Evolutionary conservation across 2,113 vertebrate species (phyloP).

Genomic region (Trachemys scripta): DNA sequence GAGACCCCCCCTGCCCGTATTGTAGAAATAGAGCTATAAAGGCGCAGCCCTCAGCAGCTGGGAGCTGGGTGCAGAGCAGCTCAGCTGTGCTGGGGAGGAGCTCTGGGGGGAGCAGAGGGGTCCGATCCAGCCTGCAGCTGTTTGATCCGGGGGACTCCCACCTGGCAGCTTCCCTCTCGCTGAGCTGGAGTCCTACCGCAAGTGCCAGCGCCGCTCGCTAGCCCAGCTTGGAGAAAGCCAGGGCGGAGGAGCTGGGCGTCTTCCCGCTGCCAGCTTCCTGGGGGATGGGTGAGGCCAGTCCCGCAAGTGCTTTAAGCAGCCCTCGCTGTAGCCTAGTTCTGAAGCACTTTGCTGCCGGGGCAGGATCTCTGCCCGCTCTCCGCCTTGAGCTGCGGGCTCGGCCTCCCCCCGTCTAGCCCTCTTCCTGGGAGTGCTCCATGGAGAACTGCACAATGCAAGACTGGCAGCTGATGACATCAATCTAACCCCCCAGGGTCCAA

Average conservation of each 20-base stretch:
- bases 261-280: background rate
- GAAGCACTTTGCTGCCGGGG: background rate
- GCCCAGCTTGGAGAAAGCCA: too few species aligned
- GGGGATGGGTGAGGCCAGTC: background rate
- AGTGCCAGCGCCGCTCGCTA: too few species aligned
- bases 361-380: background rate
- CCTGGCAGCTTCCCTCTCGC: background rate
- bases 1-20: slow-evolving; percentile 37
- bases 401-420: background rate
- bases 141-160: background rate
- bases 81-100: background rate
- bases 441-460: background rate
- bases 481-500: background rate
- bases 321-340: background rate
- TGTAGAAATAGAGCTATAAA: slow-evolving; percentile 68
- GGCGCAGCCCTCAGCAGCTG: slow-evolving; percentile 56
- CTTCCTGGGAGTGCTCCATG: too few species aligned
- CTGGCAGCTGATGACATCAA: background rate
- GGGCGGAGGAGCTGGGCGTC: background rate
- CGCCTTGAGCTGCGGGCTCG: background rate
- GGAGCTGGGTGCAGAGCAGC: slow-evolving; percentile 23
- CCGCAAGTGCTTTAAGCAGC: background rate
- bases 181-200: too few species aligned
- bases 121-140: slow-evolving; percentile 3
- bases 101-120: background rate